phyloP scores from a whole-genome alignment of 2,113 vertebrate genomes.

The Ursus arctos region DNA sequence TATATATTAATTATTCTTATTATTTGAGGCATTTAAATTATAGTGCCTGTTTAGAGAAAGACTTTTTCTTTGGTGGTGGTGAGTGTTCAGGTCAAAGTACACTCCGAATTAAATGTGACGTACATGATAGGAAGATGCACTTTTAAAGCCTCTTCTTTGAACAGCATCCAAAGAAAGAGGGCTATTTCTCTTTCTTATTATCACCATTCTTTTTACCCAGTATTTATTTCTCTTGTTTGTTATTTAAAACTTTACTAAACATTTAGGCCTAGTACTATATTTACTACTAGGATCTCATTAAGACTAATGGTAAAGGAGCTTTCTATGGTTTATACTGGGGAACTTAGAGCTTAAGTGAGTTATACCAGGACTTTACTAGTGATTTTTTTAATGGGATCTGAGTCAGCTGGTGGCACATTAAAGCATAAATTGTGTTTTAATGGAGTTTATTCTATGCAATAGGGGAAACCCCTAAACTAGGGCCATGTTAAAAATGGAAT shows the following conservation, averaged over 20 bases:
- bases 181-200: background rate
- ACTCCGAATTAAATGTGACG: background rate
- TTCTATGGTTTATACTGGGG: background rate
- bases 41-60: background rate
- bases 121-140: conserved; percentile 7
- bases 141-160: background rate
- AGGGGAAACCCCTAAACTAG: background rate
- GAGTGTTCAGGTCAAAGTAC: background rate
- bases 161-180: background rate
- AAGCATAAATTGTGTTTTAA: background rate
- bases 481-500: background rate
- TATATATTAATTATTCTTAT: background rate
- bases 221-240: conserved; percentile 7
- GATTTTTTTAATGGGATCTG: background rate
- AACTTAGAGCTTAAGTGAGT: background rate
- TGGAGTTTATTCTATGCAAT: background rate
- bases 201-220: background rate
- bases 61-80: background rate
- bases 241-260: conserved; percentile 10
- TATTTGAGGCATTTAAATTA: background rate
- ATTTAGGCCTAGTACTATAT: background rate
- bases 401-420: background rate
- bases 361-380: background rate
- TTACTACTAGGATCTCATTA: background rate
- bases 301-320: background rate